These are phyloP conservation scores for Meiosimyza decipiens DNA, from an alignment of 2,888 invertebrate genomes.

Conservation along the genomic window DNA sequence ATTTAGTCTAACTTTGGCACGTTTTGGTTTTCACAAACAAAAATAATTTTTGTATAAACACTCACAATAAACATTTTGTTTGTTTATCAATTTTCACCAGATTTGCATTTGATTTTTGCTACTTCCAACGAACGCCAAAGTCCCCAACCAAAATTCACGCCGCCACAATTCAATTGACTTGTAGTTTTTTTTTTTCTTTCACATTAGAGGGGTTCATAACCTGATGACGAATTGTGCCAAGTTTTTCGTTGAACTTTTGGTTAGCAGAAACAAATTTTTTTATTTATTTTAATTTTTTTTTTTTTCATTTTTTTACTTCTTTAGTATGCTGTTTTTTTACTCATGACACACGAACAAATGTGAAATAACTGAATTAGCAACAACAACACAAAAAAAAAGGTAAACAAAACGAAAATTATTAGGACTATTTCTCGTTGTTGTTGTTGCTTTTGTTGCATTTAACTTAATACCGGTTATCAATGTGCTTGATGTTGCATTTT, in stretches of 20 bases:
- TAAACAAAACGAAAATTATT: slow-evolving; percentile 20
- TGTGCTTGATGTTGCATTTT: background rate
- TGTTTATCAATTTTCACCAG: background rate
- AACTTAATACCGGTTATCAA: slow-evolving; percentile 24
- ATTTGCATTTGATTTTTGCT: slow-evolving; percentile 22
- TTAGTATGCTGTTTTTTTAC: no score
- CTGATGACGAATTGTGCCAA: slow-evolving; percentile 20
- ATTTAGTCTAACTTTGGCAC: background rate
- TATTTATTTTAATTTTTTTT: background rate
- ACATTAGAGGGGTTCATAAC: slow-evolving; percentile 7
- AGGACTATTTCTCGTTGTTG: slow-evolving; percentile 10
- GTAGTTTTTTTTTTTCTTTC: background rate
- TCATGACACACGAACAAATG: no score
- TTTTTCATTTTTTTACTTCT: background rate
- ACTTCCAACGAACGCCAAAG: background rate
- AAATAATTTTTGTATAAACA: background rate
- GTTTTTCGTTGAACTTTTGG: background rate
- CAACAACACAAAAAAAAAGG: background rate
- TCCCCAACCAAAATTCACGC: background rate
- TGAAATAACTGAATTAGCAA: no score
- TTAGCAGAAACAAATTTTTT: background rate
- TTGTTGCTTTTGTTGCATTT: slow-evolving; percentile 8
- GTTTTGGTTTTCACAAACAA: background rate
- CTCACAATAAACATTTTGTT: background rate
- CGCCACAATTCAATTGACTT: slow-evolving; percentile 12